These are phyloP conservation scores for Spea hammondii DNA, from an alignment of 2,797 vertebrate species.

Conservation along the genomic window DNA sequence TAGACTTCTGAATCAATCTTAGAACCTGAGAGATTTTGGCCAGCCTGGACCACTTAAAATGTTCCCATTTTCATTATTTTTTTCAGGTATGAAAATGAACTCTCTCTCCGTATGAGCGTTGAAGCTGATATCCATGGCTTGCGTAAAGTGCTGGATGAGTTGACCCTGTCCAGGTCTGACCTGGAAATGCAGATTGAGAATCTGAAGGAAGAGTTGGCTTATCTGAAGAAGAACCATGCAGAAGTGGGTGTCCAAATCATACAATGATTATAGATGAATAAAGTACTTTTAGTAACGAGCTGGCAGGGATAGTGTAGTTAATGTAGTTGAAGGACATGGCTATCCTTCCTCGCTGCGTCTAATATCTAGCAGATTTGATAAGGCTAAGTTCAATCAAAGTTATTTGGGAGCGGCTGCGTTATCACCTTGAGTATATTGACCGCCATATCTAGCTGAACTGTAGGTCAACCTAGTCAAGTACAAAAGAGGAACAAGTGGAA, in stretches of 20 bases:
- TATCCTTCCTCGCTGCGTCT: too few relatives aligned
- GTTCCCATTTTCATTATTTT: background rate
- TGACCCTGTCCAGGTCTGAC: conserved; percentile 35
- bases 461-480: too few relatives aligned
- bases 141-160: conserved; percentile 43
- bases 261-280: too few relatives aligned
- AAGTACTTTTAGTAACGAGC: too few relatives aligned
- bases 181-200: conserved; percentile 41
- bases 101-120: conserved; percentile 20
- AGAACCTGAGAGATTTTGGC: background rate
- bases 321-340: too few relatives aligned
- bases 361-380: too few relatives aligned
- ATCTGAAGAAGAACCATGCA: conserved; percentile 44
- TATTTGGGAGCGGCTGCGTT: too few relatives aligned
- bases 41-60: background rate
- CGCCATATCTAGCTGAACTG: too few relatives aligned
- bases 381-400: background rate
- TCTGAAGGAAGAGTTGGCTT: conserved; percentile 43
- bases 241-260: conserved; percentile 13
- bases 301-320: too few relatives aligned
- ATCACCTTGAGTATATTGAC: too few relatives aligned
- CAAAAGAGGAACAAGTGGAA: too few relatives aligned
- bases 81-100: conserved; percentile 42
- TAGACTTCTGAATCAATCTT: background rate
- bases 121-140: conserved; percentile 37